Evolutionary conservation across 2,113 vertebrate species (phyloP), one percentile per base, ranked within the genome.

Genomic region (Anoura caudifer): DNA sequence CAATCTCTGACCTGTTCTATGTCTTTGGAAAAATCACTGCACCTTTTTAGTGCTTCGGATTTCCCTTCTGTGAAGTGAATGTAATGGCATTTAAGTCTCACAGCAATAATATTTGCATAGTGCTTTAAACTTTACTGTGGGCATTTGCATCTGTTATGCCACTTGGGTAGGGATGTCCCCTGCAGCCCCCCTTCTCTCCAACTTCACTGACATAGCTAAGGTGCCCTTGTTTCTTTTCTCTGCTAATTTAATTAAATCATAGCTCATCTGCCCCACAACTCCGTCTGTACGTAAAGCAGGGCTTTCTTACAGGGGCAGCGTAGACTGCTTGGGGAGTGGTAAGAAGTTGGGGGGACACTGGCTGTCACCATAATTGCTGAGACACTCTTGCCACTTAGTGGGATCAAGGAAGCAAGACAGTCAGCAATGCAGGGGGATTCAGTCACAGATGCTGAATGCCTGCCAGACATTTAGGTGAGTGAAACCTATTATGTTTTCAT

Each of bases 31-130:
- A 95, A 94, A 86, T 91, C 89, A 38, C 17, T n/a, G 67, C 43
- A 50, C 59, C 73, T 87, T 88, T 95, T 69, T 59, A 4, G 36
- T 20, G 56, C 56, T 87, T 93, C 20, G 33, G 70, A 89, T 77
- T 95, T 72, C 73, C 83, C 91, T 54, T 89, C 79, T 91, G 61
- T 81, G 90, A 90, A 96, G 83, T 69, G 50, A 95, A 50, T 52
- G 41, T 79, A 72, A 76, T 94, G 79, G 89, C 80, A 91, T 96
- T 97, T 95, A 96, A n/a, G 77, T 91, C 83, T 43, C 94, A 36
- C 75, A 87, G 77, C 86, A 94, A 76, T 72, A 93, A 93, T 92
- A 95, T 97, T 93, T 97, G 95, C 93, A 92, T 86, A 95, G 89
- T 24, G 63, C 82, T 96, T 91, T 94, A 87, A 92, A 94, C 73